A percentile compares a stretch with the other conserved stretches of the same genome.
phyloP scores from a whole-genome alignment of 35 echinoderm and acorn worm genomes.

The Ophioderma brevispina region DNA sequence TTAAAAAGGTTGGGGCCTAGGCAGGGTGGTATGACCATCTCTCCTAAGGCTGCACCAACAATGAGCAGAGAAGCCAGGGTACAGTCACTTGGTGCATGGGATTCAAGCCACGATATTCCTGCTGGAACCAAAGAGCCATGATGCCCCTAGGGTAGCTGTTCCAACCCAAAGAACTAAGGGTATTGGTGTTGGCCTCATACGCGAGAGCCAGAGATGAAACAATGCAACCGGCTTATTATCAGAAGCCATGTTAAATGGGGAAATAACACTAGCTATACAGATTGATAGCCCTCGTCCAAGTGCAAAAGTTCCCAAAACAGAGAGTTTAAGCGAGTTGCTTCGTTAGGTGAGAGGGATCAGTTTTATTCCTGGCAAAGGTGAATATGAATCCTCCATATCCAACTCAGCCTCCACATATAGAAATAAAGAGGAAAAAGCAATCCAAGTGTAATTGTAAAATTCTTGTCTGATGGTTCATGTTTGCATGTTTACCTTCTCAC shows the following conservation, averaged over 20 bases:
- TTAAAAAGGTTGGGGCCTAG: constrained; percentile 53
- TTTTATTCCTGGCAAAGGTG: constrained; percentile 50
- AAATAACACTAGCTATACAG: constrained; percentile 61
- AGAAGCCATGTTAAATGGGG: constrained; percentile 71
- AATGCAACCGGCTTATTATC: constrained; percentile 31
- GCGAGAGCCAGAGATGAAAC: constrained; percentile 30
- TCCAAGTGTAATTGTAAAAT: constrained; percentile 40
- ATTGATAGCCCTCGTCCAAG: constrained; percentile 75
- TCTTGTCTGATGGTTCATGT: neutral
- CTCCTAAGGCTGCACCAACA: constrained; percentile 69
- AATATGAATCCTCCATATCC: constrained; percentile 78
- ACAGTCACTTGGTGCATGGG: constrained; percentile 66
- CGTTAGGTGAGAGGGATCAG: neutral
- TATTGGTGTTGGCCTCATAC: constrained; percentile 21
- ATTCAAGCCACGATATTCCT: constrained; percentile 86
- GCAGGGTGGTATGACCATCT: constrained; percentile 70
- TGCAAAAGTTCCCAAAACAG: constrained; percentile 88
- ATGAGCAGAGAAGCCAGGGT: constrained; percentile 71
- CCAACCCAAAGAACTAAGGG: constrained; percentile 59
- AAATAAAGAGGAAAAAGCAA: constrained; percentile 86
- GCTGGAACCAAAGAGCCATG: constrained; percentile 85
- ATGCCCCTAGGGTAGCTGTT: constrained; percentile 61
- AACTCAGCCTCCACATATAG: constrained; percentile 71
- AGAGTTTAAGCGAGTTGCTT: constrained; percentile 57
- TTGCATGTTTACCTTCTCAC: neutral